Percentiles rank a stretch among this genome's conserved stretches.
These are phyloP conservation scores for Cybosia mesomella DNA, from an alignment of 2,888 invertebrate genomes.

Conservation along the genomic window DNA sequence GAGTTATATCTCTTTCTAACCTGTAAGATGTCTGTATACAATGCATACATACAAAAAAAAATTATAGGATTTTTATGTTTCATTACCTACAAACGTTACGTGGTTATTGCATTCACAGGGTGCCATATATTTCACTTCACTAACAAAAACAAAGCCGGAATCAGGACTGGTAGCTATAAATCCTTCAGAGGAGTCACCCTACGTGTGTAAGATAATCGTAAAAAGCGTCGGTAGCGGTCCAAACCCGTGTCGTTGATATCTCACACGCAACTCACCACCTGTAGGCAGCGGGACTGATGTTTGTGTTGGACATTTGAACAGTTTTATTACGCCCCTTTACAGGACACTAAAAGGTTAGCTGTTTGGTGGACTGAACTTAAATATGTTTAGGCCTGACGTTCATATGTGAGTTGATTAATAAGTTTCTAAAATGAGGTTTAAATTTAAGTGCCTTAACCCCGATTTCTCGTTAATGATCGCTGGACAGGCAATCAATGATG, in stretches of 20 bases:
- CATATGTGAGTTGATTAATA: too few relatives aligned
- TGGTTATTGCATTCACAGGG: neutral
- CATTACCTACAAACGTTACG: neutral
- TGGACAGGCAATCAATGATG: too few relatives aligned
- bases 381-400: too few relatives aligned
- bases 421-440: too few relatives aligned
- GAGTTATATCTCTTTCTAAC: too few relatives aligned
- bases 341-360: neutral
- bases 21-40: too few relatives aligned
- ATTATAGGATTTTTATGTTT: neutral
- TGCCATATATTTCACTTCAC: neutral
- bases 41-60: neutral
- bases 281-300: conserved; percentile 19
- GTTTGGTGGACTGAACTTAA: neutral
- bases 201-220: conserved; percentile 55
- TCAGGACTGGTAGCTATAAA: neutral
- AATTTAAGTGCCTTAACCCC: too few relatives aligned
- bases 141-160: neutral
- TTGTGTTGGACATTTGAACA: conserved; percentile 10
- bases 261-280: conserved; percentile 50
- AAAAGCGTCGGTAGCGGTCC: conserved; percentile 66
- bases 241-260: conserved; percentile 60
- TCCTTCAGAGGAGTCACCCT: conserved; percentile 17
- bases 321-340: conserved; percentile 23
- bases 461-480: too few relatives aligned